These are phyloP conservation scores for Pyxicephalus adspersus DNA, from an alignment of 2,113 vertebrate genomes.

Conservation along the genomic window DNA sequence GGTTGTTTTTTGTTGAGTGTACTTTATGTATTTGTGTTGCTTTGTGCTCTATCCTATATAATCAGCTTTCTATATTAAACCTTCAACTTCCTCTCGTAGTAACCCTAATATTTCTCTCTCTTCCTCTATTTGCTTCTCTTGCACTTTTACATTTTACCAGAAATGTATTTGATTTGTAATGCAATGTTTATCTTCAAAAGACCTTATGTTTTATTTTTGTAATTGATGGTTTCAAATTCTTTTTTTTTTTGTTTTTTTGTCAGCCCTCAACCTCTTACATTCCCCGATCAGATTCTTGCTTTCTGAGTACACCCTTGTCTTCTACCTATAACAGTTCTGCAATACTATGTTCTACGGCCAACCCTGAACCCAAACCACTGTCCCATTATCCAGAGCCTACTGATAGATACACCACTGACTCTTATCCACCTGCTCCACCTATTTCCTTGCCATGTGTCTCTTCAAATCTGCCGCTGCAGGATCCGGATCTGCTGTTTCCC, in stretches of 20 bases:
- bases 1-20: not conserved
- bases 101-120: conserved; percentile 10
- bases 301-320: conserved; percentile 58
- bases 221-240: not conserved
- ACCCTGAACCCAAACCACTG: conserved; percentile 62
- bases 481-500: conserved; percentile 55
- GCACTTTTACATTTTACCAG: not conserved
- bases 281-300: conserved; percentile 59
- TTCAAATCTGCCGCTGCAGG: conserved; percentile 60
- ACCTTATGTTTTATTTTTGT: not conserved
- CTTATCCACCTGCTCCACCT: conserved; percentile 65
- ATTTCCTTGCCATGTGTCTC: conserved; percentile 58
- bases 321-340: conserved; percentile 60
- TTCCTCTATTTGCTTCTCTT: conserved; percentile 18
- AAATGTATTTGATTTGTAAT: not conserved
- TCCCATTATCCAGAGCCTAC: conserved; percentile 53
- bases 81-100: conserved; percentile 22
- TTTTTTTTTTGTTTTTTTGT: not conserved
- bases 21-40: not conserved
- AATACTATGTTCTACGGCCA: conserved; percentile 55
- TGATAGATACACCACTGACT: conserved; percentile 59
- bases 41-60: not conserved
- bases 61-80: not conserved
- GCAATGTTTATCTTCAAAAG: not conserved
- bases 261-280: conserved; percentile 64